phyloP scores from a whole-genome alignment of 2,113 vertebrate genomes.

The Stegastes partitus region DNA sequence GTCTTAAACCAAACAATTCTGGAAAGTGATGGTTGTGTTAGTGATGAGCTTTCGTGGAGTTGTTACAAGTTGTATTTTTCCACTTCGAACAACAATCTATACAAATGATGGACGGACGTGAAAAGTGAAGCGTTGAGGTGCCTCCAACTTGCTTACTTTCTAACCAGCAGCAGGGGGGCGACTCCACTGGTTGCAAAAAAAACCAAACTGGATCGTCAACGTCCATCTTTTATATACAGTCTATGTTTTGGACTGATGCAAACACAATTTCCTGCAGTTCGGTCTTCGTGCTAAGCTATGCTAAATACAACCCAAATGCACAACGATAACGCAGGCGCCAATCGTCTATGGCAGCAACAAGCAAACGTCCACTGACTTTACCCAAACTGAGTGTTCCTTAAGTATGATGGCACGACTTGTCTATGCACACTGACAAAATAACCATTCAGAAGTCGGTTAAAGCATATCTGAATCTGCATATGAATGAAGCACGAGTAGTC shows the following conservation, averaged over 20 bases:
- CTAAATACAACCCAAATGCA: not conserved
- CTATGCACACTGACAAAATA: constrained; percentile 52
- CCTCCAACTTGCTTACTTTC: too few species aligned
- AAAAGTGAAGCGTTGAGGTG: too few species aligned
- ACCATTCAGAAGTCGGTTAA: constrained; percentile 72
- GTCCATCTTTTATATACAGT: too few species aligned
- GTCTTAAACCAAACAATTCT: too few species aligned
- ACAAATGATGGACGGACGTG: too few species aligned
- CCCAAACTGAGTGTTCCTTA: constrained; percentile 38
- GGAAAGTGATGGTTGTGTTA: not conserved
- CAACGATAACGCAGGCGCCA: constrained; percentile 11
- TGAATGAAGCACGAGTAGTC: constrained; percentile 67
- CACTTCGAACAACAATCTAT: not conserved
- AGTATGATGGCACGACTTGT: constrained; percentile 60
- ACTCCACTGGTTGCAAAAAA: too few species aligned
- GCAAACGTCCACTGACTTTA: not conserved
- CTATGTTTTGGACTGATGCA: not conserved
- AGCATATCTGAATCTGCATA: constrained; percentile 63
- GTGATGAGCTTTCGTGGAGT: not conserved
- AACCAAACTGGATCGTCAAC: too few species aligned
- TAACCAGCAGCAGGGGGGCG: too few species aligned
- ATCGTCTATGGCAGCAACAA: constrained; percentile 4
- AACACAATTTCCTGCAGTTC: not conserved
- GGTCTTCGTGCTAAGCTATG: constrained; percentile 9
- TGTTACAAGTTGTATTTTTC: not conserved